Evolutionary conservation across 2,888 invertebrate species (phyloP).

Genomic region (Temnothorax rugatulus): DNA sequence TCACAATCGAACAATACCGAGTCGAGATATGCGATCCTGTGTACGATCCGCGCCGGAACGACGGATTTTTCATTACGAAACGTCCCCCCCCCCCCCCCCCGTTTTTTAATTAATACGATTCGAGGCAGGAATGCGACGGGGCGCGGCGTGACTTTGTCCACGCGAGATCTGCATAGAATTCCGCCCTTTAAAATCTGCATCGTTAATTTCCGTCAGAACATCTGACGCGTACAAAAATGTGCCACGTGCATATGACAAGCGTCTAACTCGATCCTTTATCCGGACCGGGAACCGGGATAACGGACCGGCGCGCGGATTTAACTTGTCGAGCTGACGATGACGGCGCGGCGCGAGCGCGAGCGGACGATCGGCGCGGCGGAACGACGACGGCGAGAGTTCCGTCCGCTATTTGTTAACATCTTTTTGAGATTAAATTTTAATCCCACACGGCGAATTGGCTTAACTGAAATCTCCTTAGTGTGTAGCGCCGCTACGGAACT

Average conservation of each 20-base stretch:
- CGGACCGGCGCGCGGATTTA: conserved; percentile 18
- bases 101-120: conserved; percentile 56
- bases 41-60: conserved; percentile 11
- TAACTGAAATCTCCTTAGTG: conserved; percentile 55
- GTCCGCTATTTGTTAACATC: conserved; percentile 55
- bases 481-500: conserved; percentile 50
- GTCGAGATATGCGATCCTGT: conserved; percentile 40
- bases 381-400: conserved; percentile 14
- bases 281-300: not conserved
- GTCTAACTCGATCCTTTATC: conserved; percentile 56
- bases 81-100: not conserved
- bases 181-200: conserved; percentile 56
- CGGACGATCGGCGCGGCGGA: conserved; percentile 36
- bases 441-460: conserved; percentile 54
- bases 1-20: conserved; percentile 44
- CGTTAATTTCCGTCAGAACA: conserved; percentile 56
- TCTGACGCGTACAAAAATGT: conserved; percentile 56
- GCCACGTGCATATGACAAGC: conserved; percentile 56
- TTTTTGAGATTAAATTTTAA: conserved; percentile 57
- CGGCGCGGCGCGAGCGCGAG: not conserved
- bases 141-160: conserved; percentile 29
- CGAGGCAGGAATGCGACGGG: conserved; percentile 42
- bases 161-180: conserved; percentile 39
- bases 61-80: conserved; percentile 49
- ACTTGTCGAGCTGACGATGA: conserved; percentile 13